Base-by-base conservation (phyloP, 2,888 invertebrate genomes). In the Drosophila neonasuta region DNA sequence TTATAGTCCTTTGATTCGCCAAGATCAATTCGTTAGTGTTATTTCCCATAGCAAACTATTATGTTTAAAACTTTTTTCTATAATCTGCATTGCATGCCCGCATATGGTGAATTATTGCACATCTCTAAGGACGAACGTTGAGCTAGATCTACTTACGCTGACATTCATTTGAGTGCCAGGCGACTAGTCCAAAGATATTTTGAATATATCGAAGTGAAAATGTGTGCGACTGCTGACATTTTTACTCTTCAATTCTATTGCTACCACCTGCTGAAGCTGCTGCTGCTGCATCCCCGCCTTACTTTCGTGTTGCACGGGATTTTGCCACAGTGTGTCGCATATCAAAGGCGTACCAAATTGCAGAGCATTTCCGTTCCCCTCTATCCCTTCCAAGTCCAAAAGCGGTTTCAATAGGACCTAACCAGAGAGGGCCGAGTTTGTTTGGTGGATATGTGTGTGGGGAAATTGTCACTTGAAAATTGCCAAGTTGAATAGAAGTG, bases 391-490 rank as follows among this genome's bases (percentile, higher is more conserved):
- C 13, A 10, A 7, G 41, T n/a, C 36, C 34, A 44, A 29, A 15
- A 42, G 20, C 17, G n/a, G 39, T 20, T 50, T 57, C 56, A 57
- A 67, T 59, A 50, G 67, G 48, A 46, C 50, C 63, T 50, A 59
- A 64, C 34, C 60, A 70, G 36, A 36, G 67, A 73, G 66, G 48
- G 45, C 61, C 52, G 54, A 55, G 74, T 61, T 66, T 77, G 64
- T 49, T 82, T 73, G 75, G 44, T 24, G 24, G 4, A 5, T 49
- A 59, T 81, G 68, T 84, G 82, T 68, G 62, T 24, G 24, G 24
- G 24, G 36, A 60, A 81, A 85, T 79, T 84, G 82, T 84, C 85
- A 80, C 80, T 81, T 81, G 82, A 74, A 80, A 82, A 85, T 79
- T 79, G 71, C 60, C 67, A 68, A 70, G 75, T 44, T 72, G 68